phyloP scores from a whole-genome alignment of 2,797 vertebrate genomes.

The Lerista edwardsae region DNA sequence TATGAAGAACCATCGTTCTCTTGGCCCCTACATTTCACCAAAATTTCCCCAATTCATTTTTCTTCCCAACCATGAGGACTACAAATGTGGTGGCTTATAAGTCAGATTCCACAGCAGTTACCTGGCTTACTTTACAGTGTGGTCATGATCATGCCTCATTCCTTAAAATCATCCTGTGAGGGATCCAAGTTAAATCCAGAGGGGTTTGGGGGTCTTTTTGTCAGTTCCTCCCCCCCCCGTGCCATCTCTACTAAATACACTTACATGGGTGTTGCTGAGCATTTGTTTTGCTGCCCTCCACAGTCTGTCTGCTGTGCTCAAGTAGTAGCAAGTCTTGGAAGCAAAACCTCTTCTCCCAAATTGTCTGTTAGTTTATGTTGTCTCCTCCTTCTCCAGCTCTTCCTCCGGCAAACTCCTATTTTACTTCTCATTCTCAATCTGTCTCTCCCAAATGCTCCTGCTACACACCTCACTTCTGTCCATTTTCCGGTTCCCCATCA shows the following conservation, averaged over 20 bases:
- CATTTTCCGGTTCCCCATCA: neutral
- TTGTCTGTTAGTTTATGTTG: neutral
- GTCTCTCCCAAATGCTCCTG: neutral
- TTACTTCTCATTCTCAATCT: neutral
- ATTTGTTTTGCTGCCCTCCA: neutral
- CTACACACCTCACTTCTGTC: neutral
- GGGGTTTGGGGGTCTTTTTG: neutral
- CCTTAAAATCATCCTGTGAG: neutral
- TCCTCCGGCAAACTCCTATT: neutral
- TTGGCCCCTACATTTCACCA: neutral
- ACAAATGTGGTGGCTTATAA: neutral
- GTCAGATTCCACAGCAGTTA: neutral
- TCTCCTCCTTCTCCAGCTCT: neutral
- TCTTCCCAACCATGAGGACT: neutral
- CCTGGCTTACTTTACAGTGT: neutral
- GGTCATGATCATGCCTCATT: neutral
- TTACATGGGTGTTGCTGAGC: neutral
- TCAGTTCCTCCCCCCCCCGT: neutral
- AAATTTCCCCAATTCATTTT: neutral
- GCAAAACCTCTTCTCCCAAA: neutral
- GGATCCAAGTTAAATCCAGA: neutral
- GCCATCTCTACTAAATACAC: too few species aligned
- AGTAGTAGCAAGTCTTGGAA: too few species aligned
- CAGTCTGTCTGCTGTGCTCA: too few species aligned
- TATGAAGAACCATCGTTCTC: neutral